Conservation (phyloP, 2,888 invertebrate genomes). For the Hirudinaria manillensis region DNA sequence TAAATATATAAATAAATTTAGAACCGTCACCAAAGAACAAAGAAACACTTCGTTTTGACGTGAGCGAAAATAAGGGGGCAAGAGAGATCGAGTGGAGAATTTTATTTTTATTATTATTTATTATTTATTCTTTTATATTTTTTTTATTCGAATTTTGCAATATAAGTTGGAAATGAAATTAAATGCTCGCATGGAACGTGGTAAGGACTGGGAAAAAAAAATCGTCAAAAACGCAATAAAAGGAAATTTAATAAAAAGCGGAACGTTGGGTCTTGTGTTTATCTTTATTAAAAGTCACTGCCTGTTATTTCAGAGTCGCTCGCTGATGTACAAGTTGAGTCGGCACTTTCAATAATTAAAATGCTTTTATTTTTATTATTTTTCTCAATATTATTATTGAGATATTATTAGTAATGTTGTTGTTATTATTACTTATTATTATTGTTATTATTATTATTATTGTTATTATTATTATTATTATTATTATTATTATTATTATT, state of each 20-base stretch:
- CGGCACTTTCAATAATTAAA: no score
- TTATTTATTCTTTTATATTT: no score
- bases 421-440: no score
- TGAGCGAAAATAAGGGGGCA: not conserved
- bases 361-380: no score
- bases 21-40: no score
- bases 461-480: no score
- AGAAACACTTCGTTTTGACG: not conserved
- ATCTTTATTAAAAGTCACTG: conserved; percentile 19
- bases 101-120: no score
- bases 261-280: not conserved
- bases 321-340: no score
- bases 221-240: conserved; percentile 21
- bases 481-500: no score
- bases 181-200: not conserved
- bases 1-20: no score
- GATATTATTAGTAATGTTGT: not conserved
- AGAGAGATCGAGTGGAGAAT: no score
- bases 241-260: conserved; percentile 18
- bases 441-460: no score
- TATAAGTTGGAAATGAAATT: conserved; percentile 1
- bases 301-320: conserved; percentile 7
- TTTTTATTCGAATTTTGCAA: not conserved
- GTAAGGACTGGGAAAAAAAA: not conserved
- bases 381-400: not conserved